Base-by-base conservation (phyloP, 2,888 invertebrate species). In the Agriotes lineatus region DNA sequence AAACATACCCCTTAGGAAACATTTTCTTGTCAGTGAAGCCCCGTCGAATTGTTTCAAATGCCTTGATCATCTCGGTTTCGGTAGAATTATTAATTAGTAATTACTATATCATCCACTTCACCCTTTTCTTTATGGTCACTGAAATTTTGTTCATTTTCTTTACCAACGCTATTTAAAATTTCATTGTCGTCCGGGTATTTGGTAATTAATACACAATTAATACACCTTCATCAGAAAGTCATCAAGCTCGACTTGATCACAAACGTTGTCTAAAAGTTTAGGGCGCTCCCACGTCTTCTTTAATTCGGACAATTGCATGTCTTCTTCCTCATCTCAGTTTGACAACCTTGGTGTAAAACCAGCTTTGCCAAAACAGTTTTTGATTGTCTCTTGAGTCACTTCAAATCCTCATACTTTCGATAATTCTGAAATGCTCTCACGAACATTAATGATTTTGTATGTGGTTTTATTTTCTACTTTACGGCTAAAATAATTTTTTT, bases 301-400 rank as follows among this genome's bases (percentile, higher is more conserved):
- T 56, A 57, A 67, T 52, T 57, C 56, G 57, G 30, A 44, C 16
- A 62, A 48, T 44, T 42, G 50, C 16, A 62, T 22, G n/a, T 63
- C 54, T 63, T 62, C 63, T 57, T 68, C 56, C 12, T 30, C 25
- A 20, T 68, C 68, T 42, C 48, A 63, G 33, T 35, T 61, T 37
- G 60, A 59, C 19, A n/a, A 30, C 12, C 48, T 45, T 22, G 45
- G 19, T 25, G 12, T 54, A 45, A 69, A 69, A 5, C 69, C 63
- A 56, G 69, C 69, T 37, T 65, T 64, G 48, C 48, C 60, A 44
- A 69, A 69, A 33, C 69, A 69, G 25, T 69, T 69, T 44, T 60
- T 18, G 12, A 69, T 69, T 10, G 69, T 69, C 33, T 48, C 19
- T 52, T 60, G 35, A n/a, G 54, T 69, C 18, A 69, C 69, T 63